phyloP scores from a whole-genome alignment of 2,797 vertebrate genomes.

The Ciconia nigra region DNA sequence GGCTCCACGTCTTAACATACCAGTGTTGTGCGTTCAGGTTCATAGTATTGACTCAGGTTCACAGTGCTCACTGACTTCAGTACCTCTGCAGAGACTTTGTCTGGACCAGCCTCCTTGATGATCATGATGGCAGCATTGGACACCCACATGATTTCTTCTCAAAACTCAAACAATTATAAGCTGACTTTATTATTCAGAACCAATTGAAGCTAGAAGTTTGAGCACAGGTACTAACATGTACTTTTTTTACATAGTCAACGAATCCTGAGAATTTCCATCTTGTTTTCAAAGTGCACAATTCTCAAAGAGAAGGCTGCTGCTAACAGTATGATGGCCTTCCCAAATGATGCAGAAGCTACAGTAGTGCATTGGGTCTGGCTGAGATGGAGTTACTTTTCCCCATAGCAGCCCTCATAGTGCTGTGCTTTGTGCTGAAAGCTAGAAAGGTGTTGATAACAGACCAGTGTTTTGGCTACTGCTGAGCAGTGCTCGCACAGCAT shows the following conservation, averaged over 20 bases:
- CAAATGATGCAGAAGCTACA: not conserved
- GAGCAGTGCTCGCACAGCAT: too few relatives aligned
- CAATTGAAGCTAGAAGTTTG: not conserved
- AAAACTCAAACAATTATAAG: not conserved
- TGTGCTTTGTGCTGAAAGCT: too few relatives aligned
- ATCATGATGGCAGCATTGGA: rapidly evolving
- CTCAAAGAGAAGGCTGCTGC: not conserved
- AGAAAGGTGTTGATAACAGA: too few relatives aligned
- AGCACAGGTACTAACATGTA: not conserved
- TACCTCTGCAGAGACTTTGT: too few relatives aligned
- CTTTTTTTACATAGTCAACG: not conserved
- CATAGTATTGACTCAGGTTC: not conserved
- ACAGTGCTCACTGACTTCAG: not conserved
- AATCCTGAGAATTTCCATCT: not conserved
- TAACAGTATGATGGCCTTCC: not conserved
- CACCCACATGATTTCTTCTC: not conserved
- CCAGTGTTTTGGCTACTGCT: too few relatives aligned
- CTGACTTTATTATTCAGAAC: not conserved
- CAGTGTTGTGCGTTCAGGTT: not conserved
- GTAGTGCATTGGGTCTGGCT: too few relatives aligned
- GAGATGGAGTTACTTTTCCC: too few relatives aligned
- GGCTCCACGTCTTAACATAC: not conserved
- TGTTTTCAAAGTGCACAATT: not conserved
- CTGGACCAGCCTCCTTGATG: not conserved
- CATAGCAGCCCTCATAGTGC: too few relatives aligned